Evolutionary conservation across 2,797 vertebrate genomes (phyloP), one percentile per base, ranked within the genome.

Genomic region (Rhinoraja longicauda): DNA sequence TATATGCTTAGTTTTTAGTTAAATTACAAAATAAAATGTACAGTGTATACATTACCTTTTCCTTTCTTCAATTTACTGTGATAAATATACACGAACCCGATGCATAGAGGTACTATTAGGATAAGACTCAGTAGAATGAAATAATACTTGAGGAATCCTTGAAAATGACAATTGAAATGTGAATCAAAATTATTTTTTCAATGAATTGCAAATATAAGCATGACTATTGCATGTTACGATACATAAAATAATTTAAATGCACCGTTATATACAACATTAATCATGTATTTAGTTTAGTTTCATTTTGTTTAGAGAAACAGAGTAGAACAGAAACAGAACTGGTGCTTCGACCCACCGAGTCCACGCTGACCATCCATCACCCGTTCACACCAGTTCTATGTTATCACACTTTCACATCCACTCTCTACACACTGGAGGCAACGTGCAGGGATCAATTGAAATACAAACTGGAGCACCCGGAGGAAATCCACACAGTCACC

Each of bases 41-140:
- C 15, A 88, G 21, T 88, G n/a, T 88, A 88, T 88, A 13, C 8
- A 36, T 88, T 88, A 64, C 84, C 59, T 88, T 67, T 67, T 67
- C n/a, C 59, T 36, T 67, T 88, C n/a, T 67, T 88, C 59, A 19
- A 32, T 88, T 88, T 88, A 88, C n/a, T 32, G 59, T 32, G 67
- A 0, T 24, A n/a, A 88, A 62, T 67, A 62, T 64, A 32, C 2
- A 67, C 21, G 6, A 88, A 88, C 59, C 59, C 88, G 62, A 88
- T 6, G 17, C 84, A 88, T 64, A 88, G 32, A 36, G 59, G 84
- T 67, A 67, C 84, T 64, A 88, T 67, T 13, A 88, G 59, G 84
- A 36, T 88, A 19, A 67, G 84, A 21, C 59, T 19, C 13, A 67
- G 29, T 59, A 88, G 84, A 32, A 29, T 24, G 19, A 88, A 36